Base-by-base conservation (phyloP, 2,797 vertebrate genomes). In the Myioborus miniatus region DNA sequence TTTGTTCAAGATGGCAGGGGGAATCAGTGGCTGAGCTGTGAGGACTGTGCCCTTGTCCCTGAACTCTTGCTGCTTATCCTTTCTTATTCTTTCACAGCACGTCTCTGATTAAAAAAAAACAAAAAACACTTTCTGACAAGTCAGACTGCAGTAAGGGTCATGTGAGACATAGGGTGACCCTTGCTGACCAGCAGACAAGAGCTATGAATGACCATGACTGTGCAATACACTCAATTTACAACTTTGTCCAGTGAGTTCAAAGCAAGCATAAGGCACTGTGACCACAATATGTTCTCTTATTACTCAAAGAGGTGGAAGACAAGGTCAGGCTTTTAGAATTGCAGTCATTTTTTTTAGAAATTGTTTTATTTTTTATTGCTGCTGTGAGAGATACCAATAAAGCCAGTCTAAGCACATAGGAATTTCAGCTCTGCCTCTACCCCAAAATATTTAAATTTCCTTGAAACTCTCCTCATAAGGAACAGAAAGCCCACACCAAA, bases 341-440 rank as follows among this genome's bases (percentile, higher is more conserved):
- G 29, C 63, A 69, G 55, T 59, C 0, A 3, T 34, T 37, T 65
- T 65, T 70, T 70, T 87, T 75, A 85, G 47, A 80, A 92, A 91
- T 85, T 49, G 15, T 63, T 80, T 37, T 74, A 34, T 62, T 94
- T 94, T 95, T 94, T 94, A 95, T 91, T 90, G 76, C 85, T 86
- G 85, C 85, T 82, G 27, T 63, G 83, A 93, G 85, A 56, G 70
- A 74, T 64, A 70, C 63, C 69, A 89, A 83, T 86, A 91, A 87
- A 83, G 79, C 62, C 87, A 88, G 37, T 32, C 34, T 91, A 95
- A 96, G 80, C 67, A 84, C 60, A 50, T 0, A 91, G 77, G 94
- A 94, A 97, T 96, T 94, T 93, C 79, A 91, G 36, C 49, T 82
- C 74, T 89, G 12, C 32, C 34, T 83, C 63, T 86, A 63, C 39